Conservation (phyloP, 2,113 vertebrate genomes). For the Pseudopipra pipra region DNA sequence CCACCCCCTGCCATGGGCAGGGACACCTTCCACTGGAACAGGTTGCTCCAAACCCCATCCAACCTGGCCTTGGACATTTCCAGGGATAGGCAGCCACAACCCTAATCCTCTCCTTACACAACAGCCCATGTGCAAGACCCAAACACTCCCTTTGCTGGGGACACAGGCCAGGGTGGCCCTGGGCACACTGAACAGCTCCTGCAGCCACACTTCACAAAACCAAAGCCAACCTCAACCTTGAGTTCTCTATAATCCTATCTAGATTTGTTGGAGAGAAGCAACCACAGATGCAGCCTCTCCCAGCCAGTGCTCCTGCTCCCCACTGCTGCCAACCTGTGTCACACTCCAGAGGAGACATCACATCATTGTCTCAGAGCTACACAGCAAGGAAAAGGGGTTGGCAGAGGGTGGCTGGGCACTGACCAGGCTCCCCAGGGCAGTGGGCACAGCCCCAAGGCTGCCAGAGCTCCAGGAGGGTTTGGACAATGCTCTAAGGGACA, state of each 20-base stretch:
- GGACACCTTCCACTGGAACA: not conserved
- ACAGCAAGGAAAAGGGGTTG: not conserved
- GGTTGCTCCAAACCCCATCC: not conserved
- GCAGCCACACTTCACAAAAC: not conserved
- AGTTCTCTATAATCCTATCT: accelerated
- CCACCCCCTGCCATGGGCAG: not conserved
- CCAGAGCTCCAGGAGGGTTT: not conserved
- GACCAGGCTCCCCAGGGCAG: not conserved
- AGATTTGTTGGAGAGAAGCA: not conserved
- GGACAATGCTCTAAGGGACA: not conserved
- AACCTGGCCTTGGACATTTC: not conserved
- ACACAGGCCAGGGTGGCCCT: not conserved
- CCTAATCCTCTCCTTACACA: not conserved
- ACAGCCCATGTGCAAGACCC: not conserved
- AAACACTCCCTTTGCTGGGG: too few relatives aligned
- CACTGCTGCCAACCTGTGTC: accelerated
- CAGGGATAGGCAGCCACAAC: not conserved
- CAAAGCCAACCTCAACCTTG: not conserved
- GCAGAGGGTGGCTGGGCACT: not conserved
- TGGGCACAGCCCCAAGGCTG: not conserved
- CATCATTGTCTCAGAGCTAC: not conserved
- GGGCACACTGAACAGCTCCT: not conserved
- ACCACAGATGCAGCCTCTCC: accelerated
- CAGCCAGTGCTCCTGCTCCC: not conserved
- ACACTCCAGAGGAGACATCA: not conserved